Base-by-base conservation (phyloP, 2,888 invertebrate genomes). In the Eupsilia transversa region DNA sequence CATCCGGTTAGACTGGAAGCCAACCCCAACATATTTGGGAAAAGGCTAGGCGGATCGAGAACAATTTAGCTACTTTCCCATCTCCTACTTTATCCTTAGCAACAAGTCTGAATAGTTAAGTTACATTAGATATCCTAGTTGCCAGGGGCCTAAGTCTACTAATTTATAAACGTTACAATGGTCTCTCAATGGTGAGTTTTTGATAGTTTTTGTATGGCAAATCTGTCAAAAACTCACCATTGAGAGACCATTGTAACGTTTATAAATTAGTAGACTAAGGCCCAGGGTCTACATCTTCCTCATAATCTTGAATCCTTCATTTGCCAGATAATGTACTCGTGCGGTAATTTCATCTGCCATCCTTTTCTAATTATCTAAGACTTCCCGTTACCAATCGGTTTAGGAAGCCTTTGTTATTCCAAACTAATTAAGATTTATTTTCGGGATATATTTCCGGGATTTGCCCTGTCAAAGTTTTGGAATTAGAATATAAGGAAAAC, bases 401-500 rank as follows among this genome's bases (percentile, higher is more conserved):
- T 56, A 69, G 30, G 82, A 66, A 83, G 41, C 69, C 63, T 20
- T 20, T 66, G 65, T 61, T 78, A 83, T 78, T 78, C 41, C 54
- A 9, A 70, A 78, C 49, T 83, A 79, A 83, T 70, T 71, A 79
- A 61, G 38, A 59, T 78, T 61, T 83, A 56, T 83, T 83, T 83
- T 79, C 56, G 56, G 60, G 56, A 70, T 63, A 69, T 57, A 61
- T 66, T 43, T 49, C 56, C 71, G 43, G 79, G 63, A 57, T 52
- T 66, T 38, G 49, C 61, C 33, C 33, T 49, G 63, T 59, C 63
- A 30, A 82, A 82, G 43, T 77, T 82, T 77, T 52, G 59, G 64
- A 82, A 81, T 78, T 66, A 49, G n/a, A 81, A 82, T 82, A 82
- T 82, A 64, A 68, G 83, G 83, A 79, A 70, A 79, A 83, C 71